These are phyloP conservation scores for Stratiomys singularior DNA, from an alignment of 2,888 invertebrate genomes.

Conservation along the genomic window DNA sequence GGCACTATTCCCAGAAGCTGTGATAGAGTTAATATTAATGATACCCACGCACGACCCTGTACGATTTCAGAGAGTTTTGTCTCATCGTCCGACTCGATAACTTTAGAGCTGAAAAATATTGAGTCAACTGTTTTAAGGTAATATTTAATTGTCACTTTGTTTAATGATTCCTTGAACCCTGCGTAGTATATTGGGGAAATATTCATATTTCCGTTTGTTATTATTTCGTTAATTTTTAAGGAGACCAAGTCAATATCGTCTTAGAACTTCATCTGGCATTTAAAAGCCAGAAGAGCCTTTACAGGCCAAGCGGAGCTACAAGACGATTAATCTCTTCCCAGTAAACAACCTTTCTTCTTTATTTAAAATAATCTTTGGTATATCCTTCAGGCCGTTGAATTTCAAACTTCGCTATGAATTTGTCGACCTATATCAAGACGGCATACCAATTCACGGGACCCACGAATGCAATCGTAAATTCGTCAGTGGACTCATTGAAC, in stretches of 20 bases:
- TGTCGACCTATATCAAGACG: slow-evolving; percentile 87
- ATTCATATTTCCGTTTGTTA: too few species aligned
- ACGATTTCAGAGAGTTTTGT: slow-evolving; percentile 84
- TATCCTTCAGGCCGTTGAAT: slow-evolving; percentile 74
- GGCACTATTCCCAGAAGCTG: slow-evolving; percentile 85
- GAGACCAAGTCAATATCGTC: too few species aligned
- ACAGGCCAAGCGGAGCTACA: too few species aligned
- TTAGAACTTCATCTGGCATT: too few species aligned
- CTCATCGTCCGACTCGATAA: slow-evolving; percentile 82
- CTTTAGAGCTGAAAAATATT: slow-evolving; percentile 80
- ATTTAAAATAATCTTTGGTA: background rate
- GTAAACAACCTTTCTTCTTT: background rate
- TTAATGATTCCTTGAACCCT: too few species aligned
- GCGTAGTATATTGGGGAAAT: too few species aligned
- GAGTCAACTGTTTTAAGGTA: slow-evolving; percentile 88
- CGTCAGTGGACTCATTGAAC: slow-evolving; percentile 70
- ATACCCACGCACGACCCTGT: slow-evolving; percentile 75
- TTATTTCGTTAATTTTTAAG: too few species aligned
- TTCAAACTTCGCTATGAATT: slow-evolving; percentile 90
- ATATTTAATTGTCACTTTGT: too few species aligned
- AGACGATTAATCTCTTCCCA: too few species aligned
- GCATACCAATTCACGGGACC: slow-evolving; percentile 78
- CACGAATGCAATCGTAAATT: slow-evolving; percentile 79
- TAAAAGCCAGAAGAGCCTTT: too few species aligned
- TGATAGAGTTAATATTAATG: slow-evolving; percentile 78